phyloP scores from a whole-genome alignment of 92 coral and sea anemone genomes.

The Bergia sp. region DNA sequence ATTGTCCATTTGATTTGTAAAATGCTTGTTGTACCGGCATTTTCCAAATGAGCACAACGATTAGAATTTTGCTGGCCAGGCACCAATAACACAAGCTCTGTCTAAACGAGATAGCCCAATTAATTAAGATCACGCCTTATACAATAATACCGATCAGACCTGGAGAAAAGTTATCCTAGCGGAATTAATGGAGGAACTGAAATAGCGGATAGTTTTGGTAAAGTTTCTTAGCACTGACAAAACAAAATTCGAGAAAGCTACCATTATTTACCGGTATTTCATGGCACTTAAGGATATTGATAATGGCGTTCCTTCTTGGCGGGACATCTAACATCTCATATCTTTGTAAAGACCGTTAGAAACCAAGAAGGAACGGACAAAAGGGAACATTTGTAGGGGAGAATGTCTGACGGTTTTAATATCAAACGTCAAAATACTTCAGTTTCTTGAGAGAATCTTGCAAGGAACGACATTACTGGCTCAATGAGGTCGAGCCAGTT shows the following conservation, averaged over 20 bases:
- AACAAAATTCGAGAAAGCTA: neutral
- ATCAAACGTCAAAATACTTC: neutral
- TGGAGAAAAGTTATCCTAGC: neutral
- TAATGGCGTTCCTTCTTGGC: too few relatives aligned
- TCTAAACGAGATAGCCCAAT: too few relatives aligned
- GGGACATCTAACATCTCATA: neutral
- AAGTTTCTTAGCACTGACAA: neutral
- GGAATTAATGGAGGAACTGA: neutral
- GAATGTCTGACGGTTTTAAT: neutral
- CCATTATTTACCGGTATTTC: neutral
- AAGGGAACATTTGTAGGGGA: neutral
- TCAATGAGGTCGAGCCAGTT: neutral
- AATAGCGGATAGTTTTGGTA: neutral
- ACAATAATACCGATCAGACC: neutral
- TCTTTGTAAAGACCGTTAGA: neutral
- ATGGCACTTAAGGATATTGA: too few relatives aligned
- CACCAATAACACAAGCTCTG: neutral
- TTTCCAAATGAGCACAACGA: too few relatives aligned
- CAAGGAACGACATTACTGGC: neutral
- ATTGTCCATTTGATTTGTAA: too few relatives aligned
- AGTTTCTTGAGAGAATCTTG: neutral
- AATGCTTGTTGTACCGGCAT: too few relatives aligned
- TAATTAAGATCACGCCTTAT: too few relatives aligned
- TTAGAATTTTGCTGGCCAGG: too few relatives aligned
- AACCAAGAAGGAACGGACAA: too few relatives aligned